These are phyloP conservation scores for Unio pictorum DNA, from an alignment of 2,888 invertebrate species.

Conservation along the genomic window DNA sequence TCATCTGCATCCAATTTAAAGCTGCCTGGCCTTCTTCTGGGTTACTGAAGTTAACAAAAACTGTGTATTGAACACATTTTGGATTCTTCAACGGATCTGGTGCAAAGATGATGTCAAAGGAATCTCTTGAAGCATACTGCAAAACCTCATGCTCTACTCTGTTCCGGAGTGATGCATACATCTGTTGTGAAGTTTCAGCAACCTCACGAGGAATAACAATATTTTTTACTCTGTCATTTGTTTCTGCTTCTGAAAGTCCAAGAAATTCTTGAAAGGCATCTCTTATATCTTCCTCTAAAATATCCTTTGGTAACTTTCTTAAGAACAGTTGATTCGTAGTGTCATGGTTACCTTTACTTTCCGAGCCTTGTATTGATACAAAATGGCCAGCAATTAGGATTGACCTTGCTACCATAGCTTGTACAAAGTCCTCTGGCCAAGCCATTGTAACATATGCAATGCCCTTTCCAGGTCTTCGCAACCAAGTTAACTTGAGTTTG, in stretches of 20 bases:
- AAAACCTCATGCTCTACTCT: conserved; percentile 1
- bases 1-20: conserved; percentile 10
- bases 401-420: conserved; percentile 1
- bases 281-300: too few relatives aligned
- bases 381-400: neutral
- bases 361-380: neutral
- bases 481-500: conserved; percentile 47
- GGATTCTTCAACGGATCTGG: too few relatives aligned
- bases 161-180: neutral
- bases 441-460: conserved; percentile 41
- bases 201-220: conserved; percentile 23
- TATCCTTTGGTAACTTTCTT: too few relatives aligned
- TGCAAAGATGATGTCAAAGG: too few relatives aligned
- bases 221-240: conserved; percentile 11
- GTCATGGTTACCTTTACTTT: too few relatives aligned
- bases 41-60: too few relatives aligned
- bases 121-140: conserved; percentile 4
- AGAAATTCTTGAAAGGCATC: conserved; percentile 10
- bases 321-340: conserved; percentile 7
- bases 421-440: conserved; percentile 24
- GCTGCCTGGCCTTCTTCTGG: too few relatives aligned
- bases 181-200: conserved; percentile 1
- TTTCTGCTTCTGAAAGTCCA: neutral
- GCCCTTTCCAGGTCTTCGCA: conserved; percentile 42
- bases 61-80: too few relatives aligned